Evolutionary conservation across 2,888 invertebrate species (phyloP).

Genomic region (Lasioglossum pauxillum): DNA sequence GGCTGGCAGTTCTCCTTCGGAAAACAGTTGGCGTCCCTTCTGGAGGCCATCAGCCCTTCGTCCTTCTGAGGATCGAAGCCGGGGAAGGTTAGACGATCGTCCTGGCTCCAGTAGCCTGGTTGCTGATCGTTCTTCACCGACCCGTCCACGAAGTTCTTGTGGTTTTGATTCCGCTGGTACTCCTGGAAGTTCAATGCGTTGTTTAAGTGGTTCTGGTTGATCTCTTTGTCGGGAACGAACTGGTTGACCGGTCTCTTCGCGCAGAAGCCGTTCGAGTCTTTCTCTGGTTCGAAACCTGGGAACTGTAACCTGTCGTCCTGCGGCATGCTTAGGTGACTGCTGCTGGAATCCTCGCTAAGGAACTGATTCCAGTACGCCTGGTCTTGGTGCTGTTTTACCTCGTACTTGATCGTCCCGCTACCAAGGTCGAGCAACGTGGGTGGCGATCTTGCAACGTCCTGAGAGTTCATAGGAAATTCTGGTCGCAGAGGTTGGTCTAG

Average conservation of each 20-base stretch:
- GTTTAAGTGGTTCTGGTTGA: constrained; percentile 64
- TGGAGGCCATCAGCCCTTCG: constrained; percentile 40
- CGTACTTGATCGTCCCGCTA: constrained; percentile 89
- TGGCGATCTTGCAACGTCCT: constrained; percentile 86
- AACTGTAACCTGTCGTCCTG: constrained; percentile 84
- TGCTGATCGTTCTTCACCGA: constrained; percentile 67
- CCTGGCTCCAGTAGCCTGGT: constrained; percentile 73
- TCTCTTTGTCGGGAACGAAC: constrained; percentile 68
- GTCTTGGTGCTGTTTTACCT: constrained; percentile 85
- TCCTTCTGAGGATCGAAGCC: constrained; percentile 74
- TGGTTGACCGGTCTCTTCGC: constrained; percentile 65
- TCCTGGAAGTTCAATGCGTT: constrained; percentile 62
- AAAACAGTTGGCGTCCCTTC: constrained; percentile 57
- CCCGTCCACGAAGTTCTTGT: constrained; percentile 61
- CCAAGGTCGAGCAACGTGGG: constrained; percentile 90
- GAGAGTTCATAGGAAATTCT: constrained; percentile 85
- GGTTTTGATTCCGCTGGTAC: constrained; percentile 64
- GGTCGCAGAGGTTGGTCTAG: constrained; percentile 90
- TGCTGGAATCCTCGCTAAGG: constrained; percentile 83
- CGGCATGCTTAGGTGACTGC: constrained; percentile 81
- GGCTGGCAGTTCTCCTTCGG: constrained; percentile 59
- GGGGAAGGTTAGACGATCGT: constrained; percentile 71
- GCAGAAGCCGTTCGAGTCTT: constrained; percentile 66
- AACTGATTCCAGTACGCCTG: constrained; percentile 82
- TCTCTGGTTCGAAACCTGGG: constrained; percentile 76